Evolutionary conservation across 2,888 invertebrate genomes (phyloP).

Genomic region (Drosophila siamana): DNA sequence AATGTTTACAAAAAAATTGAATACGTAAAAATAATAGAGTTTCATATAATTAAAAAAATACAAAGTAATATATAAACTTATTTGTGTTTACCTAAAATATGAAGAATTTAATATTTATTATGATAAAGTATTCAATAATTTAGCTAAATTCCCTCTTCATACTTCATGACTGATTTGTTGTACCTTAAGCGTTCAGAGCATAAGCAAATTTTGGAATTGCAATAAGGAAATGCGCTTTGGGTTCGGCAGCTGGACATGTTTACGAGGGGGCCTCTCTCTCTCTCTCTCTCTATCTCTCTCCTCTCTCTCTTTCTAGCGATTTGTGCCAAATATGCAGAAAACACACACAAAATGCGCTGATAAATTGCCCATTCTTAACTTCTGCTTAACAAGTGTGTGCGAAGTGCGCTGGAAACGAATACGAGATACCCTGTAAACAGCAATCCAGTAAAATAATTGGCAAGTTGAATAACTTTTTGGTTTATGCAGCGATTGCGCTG

Average conservation of each 20-base stretch:
- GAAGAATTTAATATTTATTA: too few species aligned
- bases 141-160: too few species aligned
- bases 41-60: too few species aligned
- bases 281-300: too few species aligned
- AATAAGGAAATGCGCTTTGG: slow-evolving; percentile 60
- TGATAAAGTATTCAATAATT: too few species aligned
- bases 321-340: slow-evolving; percentile 32
- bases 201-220: slow-evolving; percentile 20
- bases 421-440: neutral
- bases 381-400: neutral
- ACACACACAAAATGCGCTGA: neutral
- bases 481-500: neutral
- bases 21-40: too few species aligned
- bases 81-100: too few species aligned
- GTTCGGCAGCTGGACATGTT: slow-evolving; percentile 31
- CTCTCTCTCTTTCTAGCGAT: too few species aligned
- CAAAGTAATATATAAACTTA: too few species aligned
- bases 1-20: too few species aligned
- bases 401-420: neutral
- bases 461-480: neutral
- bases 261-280: slow-evolving; percentile 18
- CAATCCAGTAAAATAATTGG: too few species aligned
- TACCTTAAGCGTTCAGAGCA: neutral
- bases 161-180: too few species aligned
- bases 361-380: slow-evolving; percentile 11